Percentiles rank a stretch among this genome's conserved stretches.
Evolutionary conservation across 1,140 invertebrate species (phyloP).

Genomic region (Aradophagus sp.): DNA sequence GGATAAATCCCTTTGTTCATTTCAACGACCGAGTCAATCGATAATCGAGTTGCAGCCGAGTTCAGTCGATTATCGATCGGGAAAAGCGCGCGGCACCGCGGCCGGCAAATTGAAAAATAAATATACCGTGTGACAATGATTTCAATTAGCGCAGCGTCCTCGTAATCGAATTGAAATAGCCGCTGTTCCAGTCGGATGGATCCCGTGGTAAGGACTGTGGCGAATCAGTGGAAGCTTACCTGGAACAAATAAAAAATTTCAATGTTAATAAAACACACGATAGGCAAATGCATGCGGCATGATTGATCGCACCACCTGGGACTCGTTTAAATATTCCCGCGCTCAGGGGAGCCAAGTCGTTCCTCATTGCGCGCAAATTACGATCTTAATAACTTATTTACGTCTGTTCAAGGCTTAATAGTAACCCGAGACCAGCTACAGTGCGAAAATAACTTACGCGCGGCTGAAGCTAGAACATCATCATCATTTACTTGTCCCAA

Average conservation of each 20-base stretch:
- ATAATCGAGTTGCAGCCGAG: too few species aligned
- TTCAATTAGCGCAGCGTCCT: slow-evolving; percentile 27
- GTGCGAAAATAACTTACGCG: slow-evolving; percentile 18
- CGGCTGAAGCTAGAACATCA: slow-evolving; percentile 11
- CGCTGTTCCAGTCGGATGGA: slow-evolving; percentile 2
- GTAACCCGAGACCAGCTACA: slow-evolving; percentile 52
- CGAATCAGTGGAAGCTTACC: slow-evolving; percentile 57
- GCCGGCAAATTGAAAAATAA: neutral
- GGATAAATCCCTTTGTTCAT: too few species aligned
- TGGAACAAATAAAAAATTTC: slow-evolving; percentile 59
- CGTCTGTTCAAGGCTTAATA: slow-evolving; percentile 56
- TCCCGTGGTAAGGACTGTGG: neutral
- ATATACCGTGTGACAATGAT: slow-evolving; percentile 3
- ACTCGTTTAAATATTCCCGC: slow-evolving; percentile 54
- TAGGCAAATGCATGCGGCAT: slow-evolving; percentile 30
- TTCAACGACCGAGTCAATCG: too few species aligned
- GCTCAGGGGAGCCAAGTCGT: slow-evolving; percentile 45
- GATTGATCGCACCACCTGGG: slow-evolving; percentile 45
- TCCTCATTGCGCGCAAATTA: slow-evolving; percentile 55
- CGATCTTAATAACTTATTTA: slow-evolving; percentile 67
- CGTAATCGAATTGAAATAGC: neutral
- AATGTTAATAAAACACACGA: slow-evolving; percentile 27
- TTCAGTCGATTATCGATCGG: slow-evolving; percentile 21
- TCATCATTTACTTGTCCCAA: too few species aligned
- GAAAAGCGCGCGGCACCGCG: slow-evolving; percentile 11